Conservation (phyloP, 2,797 vertebrate species). For the Tachyglossus aculeatus region DNA sequence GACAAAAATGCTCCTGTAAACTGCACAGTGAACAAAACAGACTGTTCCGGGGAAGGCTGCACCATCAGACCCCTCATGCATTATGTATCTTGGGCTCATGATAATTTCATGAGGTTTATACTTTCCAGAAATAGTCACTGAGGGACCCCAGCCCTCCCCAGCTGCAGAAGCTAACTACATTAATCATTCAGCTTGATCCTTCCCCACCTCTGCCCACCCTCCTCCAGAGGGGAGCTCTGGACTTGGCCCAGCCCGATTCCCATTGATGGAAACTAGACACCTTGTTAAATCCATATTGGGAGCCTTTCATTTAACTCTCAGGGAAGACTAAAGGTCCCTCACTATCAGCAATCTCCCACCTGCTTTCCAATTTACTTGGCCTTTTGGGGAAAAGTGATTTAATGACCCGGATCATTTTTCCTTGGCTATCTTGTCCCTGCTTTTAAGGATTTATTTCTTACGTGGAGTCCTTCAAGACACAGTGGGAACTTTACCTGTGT, state of each 20-base stretch:
- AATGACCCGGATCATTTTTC: too few relatives aligned
- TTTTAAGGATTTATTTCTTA: too few relatives aligned
- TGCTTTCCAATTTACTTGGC: not conserved
- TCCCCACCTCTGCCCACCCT: not conserved
- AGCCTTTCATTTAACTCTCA: not conserved
- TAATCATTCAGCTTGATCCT: not conserved
- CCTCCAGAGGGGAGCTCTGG: not conserved
- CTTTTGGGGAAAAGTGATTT: too few relatives aligned
- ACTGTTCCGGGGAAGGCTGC: not conserved
- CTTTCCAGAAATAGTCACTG: not conserved
- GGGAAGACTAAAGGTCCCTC: not conserved
- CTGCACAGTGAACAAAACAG: not conserved
- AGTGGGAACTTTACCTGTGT: too few relatives aligned
- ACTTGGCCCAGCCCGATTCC: not conserved
- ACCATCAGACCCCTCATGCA: constrained; percentile 9
- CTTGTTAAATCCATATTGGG: not conserved
- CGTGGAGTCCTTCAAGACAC: too few relatives aligned
- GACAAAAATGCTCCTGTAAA: not conserved
- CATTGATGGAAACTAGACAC: not conserved
- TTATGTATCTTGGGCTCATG: constrained; percentile 32
- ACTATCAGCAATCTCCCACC: not conserved
- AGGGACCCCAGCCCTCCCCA: not conserved
- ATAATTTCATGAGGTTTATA: constrained; percentile 22
- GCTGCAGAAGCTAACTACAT: not conserved
- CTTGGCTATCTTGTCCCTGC: too few relatives aligned